Base-by-base conservation (phyloP, 2,797 vertebrate genomes). In the Dendrocincla fuliginosa region DNA sequence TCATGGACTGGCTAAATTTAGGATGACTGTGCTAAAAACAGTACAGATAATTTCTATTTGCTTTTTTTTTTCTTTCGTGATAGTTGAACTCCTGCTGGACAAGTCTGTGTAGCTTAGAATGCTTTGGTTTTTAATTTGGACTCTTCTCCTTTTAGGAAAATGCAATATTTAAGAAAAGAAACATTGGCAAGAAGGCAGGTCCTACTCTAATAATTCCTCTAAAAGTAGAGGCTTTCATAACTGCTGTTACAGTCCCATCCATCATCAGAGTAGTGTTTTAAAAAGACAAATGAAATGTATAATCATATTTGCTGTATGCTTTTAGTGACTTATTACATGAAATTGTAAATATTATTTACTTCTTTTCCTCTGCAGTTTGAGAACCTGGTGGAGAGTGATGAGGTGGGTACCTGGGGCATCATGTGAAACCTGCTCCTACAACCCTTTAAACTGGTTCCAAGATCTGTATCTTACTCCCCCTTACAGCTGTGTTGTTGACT, bases 371-470 rank as follows among this genome's bases (percentile, higher is more conserved):
- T 98, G 42, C 98, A 99, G 99, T 99, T 99, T 99, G 99, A 99
- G 96, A 99, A 99, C 96, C 98, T 99, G 46, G 99, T 99, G 69
- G 99, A 99, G 97, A 99, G 99, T 24, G 99, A 99, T 97, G 99
- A 99, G 98, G 99, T 99, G 96, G 98, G 99, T 98, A 92, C 67
- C 59, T 67, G 33, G 13, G 37, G 60, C 13, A 25, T 37, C 5
- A 8, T 11, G 17, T 78, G 46, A 60, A 59, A 83, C 19, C 13
- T 23, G 39, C 27, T 75, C 1, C 0, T 70, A 28, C 13, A 61
- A 6, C 16, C 57, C 33, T 35, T 76, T 23, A 42, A 73, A 84
- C 27, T 14, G 10, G 1, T 87, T 63, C 19, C 44, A 53, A 18
- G 25, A 32, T 47, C 9, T 11, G 4, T 7, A 10, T 83, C n/a